Evolutionary conservation across 92 coral and sea anemone species (phyloP).

Genomic region (Anthopleura xanthogrammica): DNA sequence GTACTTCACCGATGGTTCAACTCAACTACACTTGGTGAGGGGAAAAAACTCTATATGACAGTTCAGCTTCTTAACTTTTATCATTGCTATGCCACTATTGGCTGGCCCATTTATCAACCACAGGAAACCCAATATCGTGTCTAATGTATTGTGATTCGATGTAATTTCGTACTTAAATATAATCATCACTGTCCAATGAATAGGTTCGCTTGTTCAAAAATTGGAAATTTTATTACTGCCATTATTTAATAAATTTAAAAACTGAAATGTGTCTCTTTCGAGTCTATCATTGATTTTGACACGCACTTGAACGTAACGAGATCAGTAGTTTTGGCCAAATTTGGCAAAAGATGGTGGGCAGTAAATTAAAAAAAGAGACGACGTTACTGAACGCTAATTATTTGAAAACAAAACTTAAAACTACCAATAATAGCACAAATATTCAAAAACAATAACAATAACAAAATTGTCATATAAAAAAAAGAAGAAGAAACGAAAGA

Average conservation of each 20-base stretch:
- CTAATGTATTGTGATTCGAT: neutral
- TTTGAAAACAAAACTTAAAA: neutral
- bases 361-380: neutral
- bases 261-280: neutral
- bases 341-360: neutral
- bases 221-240: neutral
- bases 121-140: conserved; percentile 4
- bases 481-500: too few species aligned
- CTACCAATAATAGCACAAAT: too few species aligned
- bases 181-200: neutral
- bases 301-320: neutral
- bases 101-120: neutral
- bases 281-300: neutral
- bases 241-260: neutral
- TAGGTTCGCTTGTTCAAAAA: neutral
- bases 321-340: neutral
- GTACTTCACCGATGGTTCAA: too few species aligned
- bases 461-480: too few species aligned
- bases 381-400: neutral
- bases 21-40: too few species aligned
- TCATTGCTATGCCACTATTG: neutral
- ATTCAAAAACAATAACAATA: too few species aligned
- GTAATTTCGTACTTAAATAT: neutral
- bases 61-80: too few species aligned
- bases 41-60: too few species aligned